These are phyloP conservation scores for Cyprinodon brontotheroides DNA, from an alignment of 2,113 vertebrate genomes.

Conservation along the genomic window DNA sequence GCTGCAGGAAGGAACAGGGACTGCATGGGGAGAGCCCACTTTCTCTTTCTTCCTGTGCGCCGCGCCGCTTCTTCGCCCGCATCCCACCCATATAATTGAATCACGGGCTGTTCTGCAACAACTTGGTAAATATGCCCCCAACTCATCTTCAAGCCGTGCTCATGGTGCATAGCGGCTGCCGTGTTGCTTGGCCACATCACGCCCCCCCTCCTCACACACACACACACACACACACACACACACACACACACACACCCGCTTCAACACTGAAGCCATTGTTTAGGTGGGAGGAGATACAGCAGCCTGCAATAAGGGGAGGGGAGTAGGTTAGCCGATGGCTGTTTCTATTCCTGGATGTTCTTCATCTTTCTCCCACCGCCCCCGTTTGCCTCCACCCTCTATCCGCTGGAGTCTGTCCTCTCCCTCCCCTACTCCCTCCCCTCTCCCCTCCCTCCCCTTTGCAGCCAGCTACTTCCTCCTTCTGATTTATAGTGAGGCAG, in stretches of 20 bases:
- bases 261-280: no score
- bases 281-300: conserved; percentile 37
- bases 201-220: conserved; percentile 17
- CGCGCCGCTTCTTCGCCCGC: conserved; percentile 54
- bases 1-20: conserved; percentile 80
- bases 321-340: conserved; percentile 77
- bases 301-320: conserved; percentile 18
- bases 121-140: conserved; percentile 93
- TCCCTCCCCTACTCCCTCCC: conserved; percentile 49
- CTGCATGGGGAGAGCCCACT: conserved; percentile 79
- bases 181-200: conserved; percentile 71
- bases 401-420: conserved; percentile 34
- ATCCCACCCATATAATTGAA: conserved; percentile 93
- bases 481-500: conserved; percentile 96
- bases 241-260: conserved; percentile 32
- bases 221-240: no score
- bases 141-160: conserved; percentile 79
- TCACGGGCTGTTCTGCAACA: conserved; percentile 95
- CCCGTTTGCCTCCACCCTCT: conserved; percentile 64
- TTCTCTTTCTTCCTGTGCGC: conserved; percentile 77
- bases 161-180: conserved; percentile 69
- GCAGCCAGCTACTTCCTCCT: conserved; percentile 74
- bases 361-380: conserved; percentile 73
- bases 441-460: conserved; percentile 51
- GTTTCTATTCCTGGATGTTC: conserved; percentile 75